Evolutionary conservation across 2,888 invertebrate genomes (phyloP), one percentile per base, ranked within the genome.

Genomic region (Ariolimax columbianus): DNA sequence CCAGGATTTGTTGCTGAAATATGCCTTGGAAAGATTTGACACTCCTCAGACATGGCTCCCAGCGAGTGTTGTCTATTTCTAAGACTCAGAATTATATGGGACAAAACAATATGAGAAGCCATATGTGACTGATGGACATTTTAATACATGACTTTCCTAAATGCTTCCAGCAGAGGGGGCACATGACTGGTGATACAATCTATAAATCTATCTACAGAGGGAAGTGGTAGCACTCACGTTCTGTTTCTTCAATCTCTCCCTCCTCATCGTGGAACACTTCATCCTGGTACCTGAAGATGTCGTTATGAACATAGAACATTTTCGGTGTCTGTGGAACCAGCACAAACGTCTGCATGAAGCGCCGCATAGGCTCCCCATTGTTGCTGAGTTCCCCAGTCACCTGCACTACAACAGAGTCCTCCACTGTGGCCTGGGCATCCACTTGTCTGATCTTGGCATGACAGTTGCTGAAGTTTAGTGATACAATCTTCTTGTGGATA

Each of bases 281-380:
- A 92, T 96, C 98, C 96, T 98, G 98, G 95, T 99, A 99, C 89
- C 98, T 97, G 95, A 99, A 99, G 94, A 99, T 99, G 95, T 99
- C 99, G 95, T 99, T 99, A 95, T 98, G 98, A 87, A 99, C 99
- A 94, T 99, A 99, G 95, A 98, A 99, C 95, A 98, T 98, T 95
- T 98, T 98, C 86, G 98, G 98, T 85, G 97, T 97, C 95, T 98
- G 98, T 87, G 98, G 94, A 87, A 97, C 98, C 94, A 99, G 95
- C 85, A 99, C 98, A 95, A 99, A 98, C 0, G 99, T 99, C 95
- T 99, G 99, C 94, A 98, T 98, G 95, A 99, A 99, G 85, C 98
- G 97, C 40, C 99, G 96, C 98, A 98, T 98, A 82, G 98, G 98
- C 94, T 98, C 97, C 26, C 98, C 98, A 93, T 97, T 97, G 95